Conservation (phyloP, 2,888 invertebrate genomes). For the Drosophila mulleri region DNA sequence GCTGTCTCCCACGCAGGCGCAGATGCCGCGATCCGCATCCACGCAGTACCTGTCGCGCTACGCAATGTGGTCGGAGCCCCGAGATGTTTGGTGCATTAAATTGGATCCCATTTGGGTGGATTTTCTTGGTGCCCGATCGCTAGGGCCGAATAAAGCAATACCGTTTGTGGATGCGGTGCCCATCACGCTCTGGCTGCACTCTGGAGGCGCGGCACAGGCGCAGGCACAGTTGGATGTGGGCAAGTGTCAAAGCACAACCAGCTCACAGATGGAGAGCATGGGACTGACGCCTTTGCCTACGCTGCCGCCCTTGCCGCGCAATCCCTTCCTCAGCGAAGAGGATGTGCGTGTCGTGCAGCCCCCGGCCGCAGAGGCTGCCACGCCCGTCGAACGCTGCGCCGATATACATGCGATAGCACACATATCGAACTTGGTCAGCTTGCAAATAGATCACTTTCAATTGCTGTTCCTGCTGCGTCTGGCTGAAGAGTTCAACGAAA, state of each 20-base stretch:
- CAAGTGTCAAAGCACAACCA: slow-evolving; percentile 47
- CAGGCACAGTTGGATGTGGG: slow-evolving; percentile 59
- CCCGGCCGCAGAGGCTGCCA: slow-evolving; percentile 30
- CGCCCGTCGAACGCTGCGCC: slow-evolving; percentile 86
- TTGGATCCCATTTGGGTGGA: slow-evolving; percentile 97
- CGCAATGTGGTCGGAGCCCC: slow-evolving; percentile 92
- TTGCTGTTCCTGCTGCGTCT: slow-evolving; percentile 94
- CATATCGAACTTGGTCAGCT: slow-evolving; percentile 92
- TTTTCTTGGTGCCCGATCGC: slow-evolving; percentile 93
- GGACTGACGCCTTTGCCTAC: slow-evolving; percentile 65
- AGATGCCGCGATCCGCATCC: slow-evolving; percentile 78
- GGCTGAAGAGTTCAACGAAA: slow-evolving; percentile 92
- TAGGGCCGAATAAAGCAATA: slow-evolving; percentile 90
- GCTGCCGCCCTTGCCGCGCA: slow-evolving; percentile 69
- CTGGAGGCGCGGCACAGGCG: slow-evolving; percentile 77
- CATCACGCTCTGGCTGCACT: slow-evolving; percentile 92
- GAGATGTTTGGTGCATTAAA: slow-evolving; percentile 94
- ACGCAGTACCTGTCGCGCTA: slow-evolving; percentile 85
- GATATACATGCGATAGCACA: slow-evolving; percentile 93
- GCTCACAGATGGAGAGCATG: slow-evolving; percentile 68
- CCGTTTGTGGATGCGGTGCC: slow-evolving; percentile 95
- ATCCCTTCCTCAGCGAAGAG: slow-evolving; percentile 82
- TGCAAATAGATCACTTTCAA: slow-evolving; percentile 97
- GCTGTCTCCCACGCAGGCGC: slow-evolving; percentile 61
- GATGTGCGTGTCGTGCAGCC: slow-evolving; percentile 67